Base-by-base conservation (phyloP, 2,888 invertebrate species). In the Lasioglossum oenotherae region DNA sequence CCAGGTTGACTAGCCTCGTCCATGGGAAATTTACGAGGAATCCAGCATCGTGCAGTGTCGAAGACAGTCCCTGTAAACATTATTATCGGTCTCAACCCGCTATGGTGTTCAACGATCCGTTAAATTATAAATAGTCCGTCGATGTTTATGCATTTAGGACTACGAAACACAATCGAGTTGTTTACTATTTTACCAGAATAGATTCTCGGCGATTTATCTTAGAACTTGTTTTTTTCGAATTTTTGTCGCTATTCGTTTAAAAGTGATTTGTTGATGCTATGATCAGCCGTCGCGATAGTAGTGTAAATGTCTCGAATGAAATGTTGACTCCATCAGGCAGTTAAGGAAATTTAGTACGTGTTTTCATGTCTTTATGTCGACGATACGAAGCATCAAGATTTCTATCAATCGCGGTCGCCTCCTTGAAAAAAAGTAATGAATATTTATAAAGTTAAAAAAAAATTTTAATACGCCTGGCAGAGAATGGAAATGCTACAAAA, bases 21-120 rank as follows among this genome's bases (percentile, higher is more conserved):
- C 97, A 95, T 0, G 96, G 97, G 75, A 97, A 92, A 57, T 97
- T 97, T 0, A 97, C 96, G 74, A 96, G 95, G 88, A 95, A 96
- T 0, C 96, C 96, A 41, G 96, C 96, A 12, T 96, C 95, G 23
- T 95, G 94, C 38, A 97, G 90, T 86, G 96, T 95, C 5, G 97
- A 96, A 1, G 96, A 95, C 72, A 97, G 94, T 14, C 97, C 96
- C 97, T 97, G 94, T 19, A 5, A 69, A 77, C 38, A 49, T 2
- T 46, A 23, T n/a, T n/a, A 64, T 38, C 16, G 41, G 69, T 23
- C 23, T n/a, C 4, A 14, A 71, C 14, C 23, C n/a, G 38, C 10
- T 38, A 23, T 23, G 35, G 4, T 23, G 23, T 38, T 38, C 23
- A 23, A 69, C 69, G 38, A 19, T 67, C 10, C 67, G 23, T 72